Evolutionary conservation across 64 coral and sea anemone genomes (phyloP).

Genomic region (Pachyseris speciosa): DNA sequence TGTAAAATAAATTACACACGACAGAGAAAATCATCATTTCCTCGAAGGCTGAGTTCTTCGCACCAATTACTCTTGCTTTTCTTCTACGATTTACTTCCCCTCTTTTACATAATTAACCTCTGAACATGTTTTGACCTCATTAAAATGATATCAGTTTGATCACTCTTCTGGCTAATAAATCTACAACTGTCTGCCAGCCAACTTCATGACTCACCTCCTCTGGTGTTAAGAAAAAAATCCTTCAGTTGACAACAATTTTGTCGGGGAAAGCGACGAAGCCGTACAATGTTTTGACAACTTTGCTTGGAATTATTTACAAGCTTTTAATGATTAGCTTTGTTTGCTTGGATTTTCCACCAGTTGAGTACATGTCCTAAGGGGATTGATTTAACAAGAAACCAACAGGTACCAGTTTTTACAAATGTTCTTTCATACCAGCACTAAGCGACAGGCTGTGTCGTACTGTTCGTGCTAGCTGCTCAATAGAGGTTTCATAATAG

Average conservation of each 20-base stretch:
- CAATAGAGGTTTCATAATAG: too few species aligned
- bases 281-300: neutral
- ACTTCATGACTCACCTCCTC: neutral
- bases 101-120: conserved; percentile 2
- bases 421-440: neutral
- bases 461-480: too few species aligned
- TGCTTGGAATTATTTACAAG: conserved; percentile 28
- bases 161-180: neutral
- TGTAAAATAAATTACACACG: neutral
- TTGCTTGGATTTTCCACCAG: conserved; percentile 16
- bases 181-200: neutral
- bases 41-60: neutral
- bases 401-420: conserved; percentile 26
- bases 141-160: neutral
- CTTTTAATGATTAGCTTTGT: neutral
- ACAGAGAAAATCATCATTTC: neutral
- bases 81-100: neutral
- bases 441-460: too few species aligned
- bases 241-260: neutral
- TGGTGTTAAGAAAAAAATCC: neutral
- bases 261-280: neutral
- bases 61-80: neutral
- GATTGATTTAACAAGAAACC: neutral
- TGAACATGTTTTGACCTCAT: conserved; percentile 1
- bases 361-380: neutral